phyloP scores from a whole-genome alignment of 2,888 invertebrate species.

The Acronicta aceris region DNA sequence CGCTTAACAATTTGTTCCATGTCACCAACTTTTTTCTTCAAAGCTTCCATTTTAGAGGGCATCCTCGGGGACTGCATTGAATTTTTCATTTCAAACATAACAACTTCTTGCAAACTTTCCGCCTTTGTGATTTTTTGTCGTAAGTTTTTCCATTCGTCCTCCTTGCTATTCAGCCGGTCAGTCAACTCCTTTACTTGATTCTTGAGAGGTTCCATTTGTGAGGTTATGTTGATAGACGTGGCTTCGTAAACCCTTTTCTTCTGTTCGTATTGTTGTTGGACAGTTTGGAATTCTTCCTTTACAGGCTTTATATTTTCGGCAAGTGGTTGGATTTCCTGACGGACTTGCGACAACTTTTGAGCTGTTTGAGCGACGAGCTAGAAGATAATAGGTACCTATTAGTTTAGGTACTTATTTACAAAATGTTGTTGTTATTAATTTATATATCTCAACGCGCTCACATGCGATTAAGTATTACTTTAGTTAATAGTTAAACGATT shows the following conservation, averaged over 20 bases:
- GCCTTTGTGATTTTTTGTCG: slow-evolving; percentile 88
- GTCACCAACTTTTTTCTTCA: slow-evolving; percentile 90
- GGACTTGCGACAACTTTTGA: slow-evolving; percentile 84
- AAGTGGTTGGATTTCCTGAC: slow-evolving; percentile 84
- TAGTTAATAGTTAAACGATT: too few relatives aligned
- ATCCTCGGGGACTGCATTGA: slow-evolving; percentile 85
- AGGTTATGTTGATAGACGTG: slow-evolving; percentile 87
- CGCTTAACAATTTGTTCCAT: slow-evolving; percentile 88
- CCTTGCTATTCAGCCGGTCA: slow-evolving; percentile 85
- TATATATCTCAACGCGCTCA: too few relatives aligned
- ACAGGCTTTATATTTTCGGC: slow-evolving; percentile 90
- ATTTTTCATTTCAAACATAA: slow-evolving; percentile 86
- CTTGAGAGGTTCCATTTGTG: slow-evolving; percentile 89
- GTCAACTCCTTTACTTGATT: slow-evolving; percentile 87
- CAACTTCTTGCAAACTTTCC: slow-evolving; percentile 87
- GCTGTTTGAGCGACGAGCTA: slow-evolving; percentile 91
- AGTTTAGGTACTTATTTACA: too few relatives aligned
- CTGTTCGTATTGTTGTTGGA: slow-evolving; percentile 91
- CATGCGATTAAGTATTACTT: too few relatives aligned
- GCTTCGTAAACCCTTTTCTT: slow-evolving; percentile 92
- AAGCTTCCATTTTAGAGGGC: slow-evolving; percentile 90
- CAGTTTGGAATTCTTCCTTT: slow-evolving; percentile 90
- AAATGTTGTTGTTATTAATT: too few relatives aligned
- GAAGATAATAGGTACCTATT: not conserved
- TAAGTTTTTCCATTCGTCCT: slow-evolving; percentile 88